Evolutionary conservation across 2,888 invertebrate genomes (phyloP), one percentile per base, ranked within the genome.

Genomic region (Empis livida): DNA sequence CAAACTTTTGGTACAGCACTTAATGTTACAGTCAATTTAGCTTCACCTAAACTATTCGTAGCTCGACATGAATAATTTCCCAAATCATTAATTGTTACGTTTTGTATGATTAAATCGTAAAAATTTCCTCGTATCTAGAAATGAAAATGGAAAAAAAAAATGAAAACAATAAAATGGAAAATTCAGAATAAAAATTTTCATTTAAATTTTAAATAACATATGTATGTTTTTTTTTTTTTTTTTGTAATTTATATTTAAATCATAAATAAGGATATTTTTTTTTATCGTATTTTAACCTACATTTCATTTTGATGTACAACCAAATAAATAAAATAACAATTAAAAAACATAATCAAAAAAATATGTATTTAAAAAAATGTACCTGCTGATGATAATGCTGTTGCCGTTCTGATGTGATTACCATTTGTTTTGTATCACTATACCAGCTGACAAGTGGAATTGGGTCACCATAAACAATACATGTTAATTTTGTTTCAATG

Each of bases 1-100:
- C 73, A 73, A 44, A 63, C 49, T 13, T 66, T 65, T 2, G 70
- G 67, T 46, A 67, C 64, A 59, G 78, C 78, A 30, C 75, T 74
- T 17, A 78, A 64, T 45, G 64, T 65, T 39, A 78, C 61, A 40
- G 67, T 70, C 48, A 70, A 72, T 20, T 68, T 60, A 3, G 68
- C 64, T 54, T 71, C 70, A n/a, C 78, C 78, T 48, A 75, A 62
- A 6, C 60, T 57, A 60, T 78, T 79, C 51, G 67, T 69, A 2
- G 76, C 78, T n/a, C 68, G 65, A 57, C 78, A 79, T 57, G 70
- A 72, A 60, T 75, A 75, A 58, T 73, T 73, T 47, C 74, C 74
- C 59, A 75, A 73, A 61, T 75, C 75, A 20, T 64, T 67, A 30
- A 63, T 62, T n/a, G 73, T 70, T 44, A 74, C 73, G 55, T 73